These are phyloP conservation scores for Melanotaenia pygmaea DNA, from an alignment of 2,797 vertebrate species.

Conservation along the genomic window DNA sequence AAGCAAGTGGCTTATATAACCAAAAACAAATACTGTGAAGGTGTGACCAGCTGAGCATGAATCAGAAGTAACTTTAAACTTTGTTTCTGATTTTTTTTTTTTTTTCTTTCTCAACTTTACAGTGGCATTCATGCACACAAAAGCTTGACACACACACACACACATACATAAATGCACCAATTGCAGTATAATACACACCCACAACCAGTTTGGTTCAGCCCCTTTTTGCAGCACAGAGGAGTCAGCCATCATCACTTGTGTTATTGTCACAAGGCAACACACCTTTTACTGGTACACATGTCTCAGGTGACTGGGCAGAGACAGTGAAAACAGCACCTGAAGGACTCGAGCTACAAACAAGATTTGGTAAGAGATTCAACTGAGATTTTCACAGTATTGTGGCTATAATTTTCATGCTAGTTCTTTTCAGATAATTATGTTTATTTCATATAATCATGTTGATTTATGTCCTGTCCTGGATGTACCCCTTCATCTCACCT, in stretches of 20 bases:
- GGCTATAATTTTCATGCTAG: not conserved
- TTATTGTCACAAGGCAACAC: constrained; percentile 44
- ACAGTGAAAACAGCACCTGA: constrained; percentile 8
- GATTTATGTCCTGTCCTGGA: no score
- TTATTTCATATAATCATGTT: no score
- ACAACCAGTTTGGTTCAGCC: constrained; percentile 1
- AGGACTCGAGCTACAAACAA: constrained; percentile 9
- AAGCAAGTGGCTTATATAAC: not conserved
- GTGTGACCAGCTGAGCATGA: not conserved
- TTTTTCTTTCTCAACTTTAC: not conserved
- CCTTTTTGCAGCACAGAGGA: not conserved
- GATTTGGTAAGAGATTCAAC: constrained; percentile 54
- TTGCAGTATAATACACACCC: not conserved
- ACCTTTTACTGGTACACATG: constrained; percentile 31
- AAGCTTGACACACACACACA: not conserved
- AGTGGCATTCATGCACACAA: not conserved
- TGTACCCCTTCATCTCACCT: no score
- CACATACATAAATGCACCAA: not conserved
- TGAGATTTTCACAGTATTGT: constrained; percentile 41
- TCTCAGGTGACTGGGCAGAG: constrained; percentile 51
- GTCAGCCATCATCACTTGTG: constrained; percentile 21
- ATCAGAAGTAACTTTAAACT: constrained; percentile 11
- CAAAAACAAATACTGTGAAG: not conserved
- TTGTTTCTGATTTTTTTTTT: not conserved
- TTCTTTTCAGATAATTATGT: not conserved